Conservation (phyloP, 2,888 invertebrate genomes). For the Stomorhina lunata region DNA sequence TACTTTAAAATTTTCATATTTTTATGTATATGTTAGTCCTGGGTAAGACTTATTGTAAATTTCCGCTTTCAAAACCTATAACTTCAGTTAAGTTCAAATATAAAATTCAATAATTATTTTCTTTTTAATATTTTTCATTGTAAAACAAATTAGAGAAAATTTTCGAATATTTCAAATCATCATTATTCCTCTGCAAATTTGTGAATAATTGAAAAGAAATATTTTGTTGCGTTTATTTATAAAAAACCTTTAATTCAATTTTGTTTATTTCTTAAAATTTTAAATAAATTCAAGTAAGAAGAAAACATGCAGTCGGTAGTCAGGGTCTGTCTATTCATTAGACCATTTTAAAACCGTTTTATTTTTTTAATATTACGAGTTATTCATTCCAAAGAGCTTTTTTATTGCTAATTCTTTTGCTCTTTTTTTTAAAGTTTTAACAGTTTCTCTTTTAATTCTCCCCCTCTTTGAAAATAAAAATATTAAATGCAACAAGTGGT, state of each 20-base stretch:
- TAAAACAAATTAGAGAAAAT: not conserved
- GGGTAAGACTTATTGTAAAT: too few species aligned
- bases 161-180: conserved; percentile 2
- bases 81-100: too few species aligned
- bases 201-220: too few species aligned
- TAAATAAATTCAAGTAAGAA: not conserved
- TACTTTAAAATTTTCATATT: too few species aligned
- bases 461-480: not conserved
- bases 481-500: conserved; percentile 52
- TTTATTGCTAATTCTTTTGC: conserved; percentile 36
- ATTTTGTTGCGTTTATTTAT: not conserved
- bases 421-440: conserved; percentile 7
- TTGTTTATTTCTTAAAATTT: not conserved
- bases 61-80: too few species aligned
- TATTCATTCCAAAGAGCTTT: not conserved
- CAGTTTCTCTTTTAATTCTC: conserved; percentile 7
- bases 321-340: conserved; percentile 7
- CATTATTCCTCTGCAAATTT: conserved; percentile 1
- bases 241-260: conserved; percentile 5
- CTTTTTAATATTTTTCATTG: not conserved
- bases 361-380: conserved; percentile 13
- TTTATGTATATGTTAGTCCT: too few species aligned
- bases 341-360: conserved; percentile 30
- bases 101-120: too few species aligned
- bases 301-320: conserved; percentile 11